These are phyloP conservation scores for Aurelia sp. DNA, from an alignment of 30 jellyfish, hydroid and myxozoan genomes.

Conservation along the genomic window DNA sequence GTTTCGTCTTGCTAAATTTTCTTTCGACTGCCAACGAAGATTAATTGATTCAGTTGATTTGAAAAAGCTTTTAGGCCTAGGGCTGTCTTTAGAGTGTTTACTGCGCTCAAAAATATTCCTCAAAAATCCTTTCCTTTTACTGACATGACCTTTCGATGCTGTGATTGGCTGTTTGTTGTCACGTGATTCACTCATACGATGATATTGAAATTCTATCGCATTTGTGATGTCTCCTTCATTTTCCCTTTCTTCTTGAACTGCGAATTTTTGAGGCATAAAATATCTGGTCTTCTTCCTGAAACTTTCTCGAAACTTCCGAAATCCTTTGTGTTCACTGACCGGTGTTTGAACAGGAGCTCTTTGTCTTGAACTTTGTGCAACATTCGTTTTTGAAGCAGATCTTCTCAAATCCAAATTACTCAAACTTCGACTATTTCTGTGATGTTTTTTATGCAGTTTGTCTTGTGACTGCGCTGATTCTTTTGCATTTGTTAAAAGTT, in stretches of 20 bases:
- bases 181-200: constrained; percentile 58
- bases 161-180: constrained; percentile 61
- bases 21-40: constrained; percentile 57
- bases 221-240: constrained; percentile 17
- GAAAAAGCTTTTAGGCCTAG: constrained; percentile 18
- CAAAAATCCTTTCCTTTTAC: constrained; percentile 54
- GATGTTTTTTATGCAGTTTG: constrained; percentile 22
- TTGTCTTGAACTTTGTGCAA: constrained; percentile 15
- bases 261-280: constrained; percentile 68
- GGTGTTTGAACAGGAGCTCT: constrained; percentile 8
- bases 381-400: constrained; percentile 20
- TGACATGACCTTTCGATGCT: constrained; percentile 8
- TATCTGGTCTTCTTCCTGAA: constrained; percentile 45
- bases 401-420: constrained; percentile 56
- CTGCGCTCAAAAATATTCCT: constrained; percentile 30
- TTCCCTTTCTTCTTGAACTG: constrained; percentile 55
- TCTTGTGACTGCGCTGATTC: constrained; percentile 35
- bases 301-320: constrained; percentile 61
- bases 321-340: constrained; percentile 27
- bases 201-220: constrained; percentile 56
- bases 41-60: constrained; percentile 42
- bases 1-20: constrained; percentile 19
- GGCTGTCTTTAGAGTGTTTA: constrained; percentile 2
- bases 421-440: constrained; percentile 21
- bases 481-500: constrained; percentile 50